Evolutionary conservation across 2,113 vertebrate genomes (phyloP), one percentile per base, ranked within the genome.

Genomic region (Epinephelus fuscoguttatus): DNA sequence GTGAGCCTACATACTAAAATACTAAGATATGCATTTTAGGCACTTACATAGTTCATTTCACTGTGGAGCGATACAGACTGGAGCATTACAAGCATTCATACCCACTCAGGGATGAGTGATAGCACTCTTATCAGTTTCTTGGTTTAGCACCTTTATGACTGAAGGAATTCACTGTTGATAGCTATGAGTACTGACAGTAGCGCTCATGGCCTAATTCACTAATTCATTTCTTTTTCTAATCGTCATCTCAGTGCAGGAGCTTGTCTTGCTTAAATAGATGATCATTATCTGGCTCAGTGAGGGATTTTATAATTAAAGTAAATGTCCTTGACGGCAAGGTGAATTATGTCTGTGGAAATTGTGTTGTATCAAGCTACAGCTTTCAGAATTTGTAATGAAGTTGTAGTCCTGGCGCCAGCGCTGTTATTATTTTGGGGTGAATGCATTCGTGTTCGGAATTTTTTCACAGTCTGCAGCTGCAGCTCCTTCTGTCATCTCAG

Each of bases 231-330:
- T 78, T 75, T 53, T 50, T n/a, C 49, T 67, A 30, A 78, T 71
- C 4, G 2, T 81, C 57, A 45, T 81, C 76, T 25, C 21, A 42
- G 55, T 72, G 70, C 82, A 25, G 15, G 57, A 88, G 71, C 70
- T 69, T 62, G 85, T 66, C 67, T 80, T 60, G 75, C 61, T 87
- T 77, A 84, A 88, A 84, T 79, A 75, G 71, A 87, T 81, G 74
- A 91, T 87, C 40, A 67, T 79, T 81, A 86, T 90, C 92, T 75
- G 71, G 71, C 73, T 88, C 81, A 70, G 68, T 74, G 80, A 74
- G 66, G 76, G 61, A 79, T 86, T 90, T 86, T 78, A 71, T 82
- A 92, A 91, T 92, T 73, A 90, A 90, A 87, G 19, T 77, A 81
- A 86, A 85, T 73, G 87, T 75, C 90, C 76, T 86, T 84, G 61